A percentile compares a stretch with the other conserved stretches of the same genome.
phyloP scores from a whole-genome alignment of 1,140 invertebrate species.

The Diorhabda sublineata region DNA sequence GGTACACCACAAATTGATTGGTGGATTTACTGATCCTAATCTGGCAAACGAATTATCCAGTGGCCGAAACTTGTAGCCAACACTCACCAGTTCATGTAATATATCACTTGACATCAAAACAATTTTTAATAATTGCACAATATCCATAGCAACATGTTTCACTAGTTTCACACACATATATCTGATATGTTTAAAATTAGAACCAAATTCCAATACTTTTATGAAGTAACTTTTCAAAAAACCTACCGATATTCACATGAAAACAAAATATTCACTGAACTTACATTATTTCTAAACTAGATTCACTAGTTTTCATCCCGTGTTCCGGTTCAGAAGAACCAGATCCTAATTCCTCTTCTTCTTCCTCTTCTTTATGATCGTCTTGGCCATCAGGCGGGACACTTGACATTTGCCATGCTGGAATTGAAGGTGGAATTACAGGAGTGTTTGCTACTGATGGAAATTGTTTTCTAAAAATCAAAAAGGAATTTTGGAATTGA shows the following conservation, averaged over 20 bases:
- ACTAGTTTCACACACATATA: too few relatives aligned
- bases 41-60: too few relatives aligned
- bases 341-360: slow-evolving; percentile 49
- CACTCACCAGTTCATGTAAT: too few relatives aligned
- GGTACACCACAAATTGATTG: too few relatives aligned
- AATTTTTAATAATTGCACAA: too few relatives aligned
- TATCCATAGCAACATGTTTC: too few relatives aligned
- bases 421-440: slow-evolving; percentile 67
- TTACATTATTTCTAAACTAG: slow-evolving; percentile 67
- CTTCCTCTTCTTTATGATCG: slow-evolving; percentile 42
- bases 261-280: slow-evolving; percentile 18
- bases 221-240: too few relatives aligned
- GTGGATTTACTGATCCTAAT: too few relatives aligned
- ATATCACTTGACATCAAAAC: too few relatives aligned
- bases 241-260: not conserved
- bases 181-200: too few relatives aligned
- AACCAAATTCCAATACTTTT: too few relatives aligned
- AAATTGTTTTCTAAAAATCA: slow-evolving; percentile 63
- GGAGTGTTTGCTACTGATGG: slow-evolving; percentile 55
- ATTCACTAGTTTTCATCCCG: slow-evolving; percentile 64
- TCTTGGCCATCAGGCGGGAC: slow-evolving; percentile 39
- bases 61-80: too few relatives aligned
- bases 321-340: slow-evolving; percentile 63
- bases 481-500: not conserved
- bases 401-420: slow-evolving; percentile 69